These are phyloP conservation scores for Rachycentron canadum DNA, from an alignment of 2,797 vertebrate species.

Conservation along the genomic window DNA sequence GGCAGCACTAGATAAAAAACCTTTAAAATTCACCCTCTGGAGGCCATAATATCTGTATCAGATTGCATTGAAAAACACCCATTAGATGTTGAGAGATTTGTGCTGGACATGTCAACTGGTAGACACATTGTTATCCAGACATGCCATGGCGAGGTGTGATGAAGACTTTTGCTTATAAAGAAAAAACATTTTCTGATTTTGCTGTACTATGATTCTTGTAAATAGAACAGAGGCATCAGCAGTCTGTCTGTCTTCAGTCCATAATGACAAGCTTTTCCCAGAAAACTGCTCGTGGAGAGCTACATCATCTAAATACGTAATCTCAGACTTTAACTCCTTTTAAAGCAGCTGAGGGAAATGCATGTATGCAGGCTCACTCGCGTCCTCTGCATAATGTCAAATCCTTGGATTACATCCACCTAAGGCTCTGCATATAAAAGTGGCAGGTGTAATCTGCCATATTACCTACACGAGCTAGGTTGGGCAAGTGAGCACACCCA, in stretches of 20 bases:
- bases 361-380: constrained; percentile 54
- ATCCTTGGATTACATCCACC: constrained; percentile 84
- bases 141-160: background rate
- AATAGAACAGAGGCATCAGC: constrained; percentile 27
- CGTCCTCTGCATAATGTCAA: constrained; percentile 71
- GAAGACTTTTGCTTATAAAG: constrained; percentile 2
- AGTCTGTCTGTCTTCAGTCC: constrained; percentile 16
- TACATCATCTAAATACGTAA: constrained; percentile 57
- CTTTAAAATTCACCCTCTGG: background rate
- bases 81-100: background rate
- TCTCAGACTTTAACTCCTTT: constrained; percentile 54
- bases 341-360: constrained; percentile 40
- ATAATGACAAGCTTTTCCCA: constrained; percentile 32
- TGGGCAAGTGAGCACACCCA: constrained; percentile 38
- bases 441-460: constrained; percentile 79
- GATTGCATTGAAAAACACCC: background rate
- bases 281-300: constrained; percentile 32
- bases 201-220: background rate
- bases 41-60: background rate
- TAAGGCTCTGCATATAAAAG: constrained; percentile 71
- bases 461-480: constrained; percentile 69
- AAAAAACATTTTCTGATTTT: constrained; percentile 16
- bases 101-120: background rate
- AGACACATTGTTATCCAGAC: background rate
- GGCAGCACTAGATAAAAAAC: background rate